Evolutionary conservation across 2,888 invertebrate species (phyloP).

Genomic region (Tachina grossa): DNA sequence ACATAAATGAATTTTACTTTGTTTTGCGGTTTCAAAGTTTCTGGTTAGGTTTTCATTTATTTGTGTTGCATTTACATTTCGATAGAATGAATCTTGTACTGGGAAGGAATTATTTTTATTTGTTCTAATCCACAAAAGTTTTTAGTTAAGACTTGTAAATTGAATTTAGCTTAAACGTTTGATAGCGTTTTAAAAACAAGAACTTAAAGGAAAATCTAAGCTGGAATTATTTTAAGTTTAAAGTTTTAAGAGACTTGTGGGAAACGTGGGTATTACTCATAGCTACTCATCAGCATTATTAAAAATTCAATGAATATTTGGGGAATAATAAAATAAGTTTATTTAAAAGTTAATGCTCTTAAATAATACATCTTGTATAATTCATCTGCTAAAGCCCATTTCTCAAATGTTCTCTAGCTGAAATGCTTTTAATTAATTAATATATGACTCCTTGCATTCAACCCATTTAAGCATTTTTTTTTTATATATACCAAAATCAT

Average conservation of each 20-base stretch:
- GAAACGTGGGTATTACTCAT: no score
- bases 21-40: conserved; percentile 29
- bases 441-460: no score
- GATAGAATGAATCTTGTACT: background rate
- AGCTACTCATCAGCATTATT: no score
- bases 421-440: no score
- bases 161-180: background rate
- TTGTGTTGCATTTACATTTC: conserved; percentile 13
- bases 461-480: no score
- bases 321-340: no score
- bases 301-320: no score
- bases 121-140: background rate
- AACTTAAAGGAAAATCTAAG: background rate
- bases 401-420: no score
- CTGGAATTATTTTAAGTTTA: background rate
- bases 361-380: no score
- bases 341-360: no score
- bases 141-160: conserved; percentile 29
- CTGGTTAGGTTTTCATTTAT: conserved; percentile 11
- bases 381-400: no score
- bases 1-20: conserved; percentile 24
- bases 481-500: background rate
- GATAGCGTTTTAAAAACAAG: background rate
- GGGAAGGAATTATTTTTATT: conserved; percentile 29
- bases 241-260: background rate